Evolutionary conservation across 1,140 invertebrate species (phyloP).

Genomic region (Euura lappo): DNA sequence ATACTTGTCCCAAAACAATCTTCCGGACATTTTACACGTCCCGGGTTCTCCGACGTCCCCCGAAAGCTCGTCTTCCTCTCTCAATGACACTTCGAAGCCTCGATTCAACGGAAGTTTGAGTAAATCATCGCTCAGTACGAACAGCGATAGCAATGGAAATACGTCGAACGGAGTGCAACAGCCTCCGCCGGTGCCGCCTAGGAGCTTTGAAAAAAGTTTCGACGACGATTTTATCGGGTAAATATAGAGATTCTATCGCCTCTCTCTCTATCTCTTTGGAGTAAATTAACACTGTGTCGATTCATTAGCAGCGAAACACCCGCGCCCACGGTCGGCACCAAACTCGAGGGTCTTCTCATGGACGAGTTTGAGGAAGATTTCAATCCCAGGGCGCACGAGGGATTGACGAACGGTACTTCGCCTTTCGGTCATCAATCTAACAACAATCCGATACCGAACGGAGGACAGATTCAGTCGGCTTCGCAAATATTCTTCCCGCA

Average conservation of each 20-base stretch:
- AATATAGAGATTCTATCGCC: neutral
- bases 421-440: conserved; percentile 50
- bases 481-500: conserved; percentile 46
- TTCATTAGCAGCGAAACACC: conserved; percentile 41
- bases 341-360: conserved; percentile 81
- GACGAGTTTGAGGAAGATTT: conserved; percentile 82
- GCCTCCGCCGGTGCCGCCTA: conserved; percentile 70
- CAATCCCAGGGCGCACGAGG: conserved; percentile 77
- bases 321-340: conserved; percentile 74
- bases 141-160: conserved; percentile 55
- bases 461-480: conserved; percentile 45
- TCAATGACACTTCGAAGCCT: conserved; percentile 36
- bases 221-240: conserved; percentile 57
- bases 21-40: conserved; percentile 61
- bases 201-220: conserved; percentile 67
- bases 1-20: conserved; percentile 59
- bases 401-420: conserved; percentile 54
- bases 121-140: conserved; percentile 29
- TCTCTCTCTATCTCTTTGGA: neutral
- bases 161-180: conserved; percentile 59
- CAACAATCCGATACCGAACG: conserved; percentile 54
- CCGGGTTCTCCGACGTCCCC: conserved; percentile 37
- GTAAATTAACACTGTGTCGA: no score
- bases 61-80: conserved; percentile 22
- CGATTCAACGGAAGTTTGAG: conserved; percentile 46